Percentiles rank a stretch among this genome's conserved stretches.
Conservation (phyloP, 2,888 invertebrate species). For the Luffia ferchaultella region DNA sequence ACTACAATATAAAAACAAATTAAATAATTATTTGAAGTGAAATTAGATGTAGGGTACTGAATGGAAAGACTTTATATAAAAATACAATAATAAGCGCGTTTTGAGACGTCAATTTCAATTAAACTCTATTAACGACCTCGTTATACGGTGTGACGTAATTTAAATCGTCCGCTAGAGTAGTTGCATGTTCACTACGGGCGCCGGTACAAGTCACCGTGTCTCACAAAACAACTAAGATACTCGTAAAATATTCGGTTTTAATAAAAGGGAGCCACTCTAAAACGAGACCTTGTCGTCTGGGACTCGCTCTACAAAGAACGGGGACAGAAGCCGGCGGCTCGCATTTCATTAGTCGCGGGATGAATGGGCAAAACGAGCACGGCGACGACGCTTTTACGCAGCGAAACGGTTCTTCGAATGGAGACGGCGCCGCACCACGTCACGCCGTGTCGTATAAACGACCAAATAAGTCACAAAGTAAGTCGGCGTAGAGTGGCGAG, state of each 20-base stretch:
- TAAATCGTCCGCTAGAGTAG: not conserved
- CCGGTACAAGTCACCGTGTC: slow-evolving; percentile 7
- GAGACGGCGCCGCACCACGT: not conserved
- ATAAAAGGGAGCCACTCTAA: slow-evolving; percentile 39
- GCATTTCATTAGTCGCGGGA: slow-evolving; percentile 49
- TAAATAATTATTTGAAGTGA: too few species aligned
- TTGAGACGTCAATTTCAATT: too few species aligned
- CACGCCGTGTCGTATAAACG: slow-evolving; percentile 1
- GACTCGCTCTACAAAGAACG: slow-evolving; percentile 45
- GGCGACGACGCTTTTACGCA: slow-evolving; percentile 25
- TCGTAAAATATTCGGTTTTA: slow-evolving; percentile 33
- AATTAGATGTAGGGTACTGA: too few species aligned
- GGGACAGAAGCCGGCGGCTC: slow-evolving; percentile 33
- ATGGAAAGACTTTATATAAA: too few species aligned
- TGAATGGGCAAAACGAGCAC: slow-evolving; percentile 41
- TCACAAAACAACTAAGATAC: slow-evolving; percentile 26
- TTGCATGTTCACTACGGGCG: not conserved
- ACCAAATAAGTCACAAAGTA: slow-evolving; percentile 14
- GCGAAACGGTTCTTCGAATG: slow-evolving; percentile 25
- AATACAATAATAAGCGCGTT: too few species aligned
- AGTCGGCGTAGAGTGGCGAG: slow-evolving; percentile 6
- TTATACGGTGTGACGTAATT: too few species aligned
- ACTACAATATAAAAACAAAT: too few species aligned
- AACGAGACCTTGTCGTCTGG: slow-evolving; percentile 31
- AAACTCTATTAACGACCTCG: too few species aligned